A percentile compares a stretch with the other conserved stretches of the same genome.
Conservation (phyloP, 2,888 invertebrate genomes). For the Ernsta delagoae region DNA sequence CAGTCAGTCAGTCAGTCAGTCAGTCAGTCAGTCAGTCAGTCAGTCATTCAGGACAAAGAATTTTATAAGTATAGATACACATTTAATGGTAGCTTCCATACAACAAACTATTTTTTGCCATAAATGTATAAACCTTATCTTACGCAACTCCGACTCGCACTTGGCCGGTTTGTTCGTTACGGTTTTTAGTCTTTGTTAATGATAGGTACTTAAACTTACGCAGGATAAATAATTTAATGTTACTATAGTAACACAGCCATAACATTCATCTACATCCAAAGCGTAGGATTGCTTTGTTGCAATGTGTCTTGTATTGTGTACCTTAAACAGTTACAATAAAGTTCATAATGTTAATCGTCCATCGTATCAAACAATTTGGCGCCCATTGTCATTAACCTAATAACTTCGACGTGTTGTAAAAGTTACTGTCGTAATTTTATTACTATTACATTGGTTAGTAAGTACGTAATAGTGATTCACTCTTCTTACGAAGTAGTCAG, state of each 20-base stretch:
- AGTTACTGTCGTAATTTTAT: slow-evolving; percentile 15
- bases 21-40: too few species aligned
- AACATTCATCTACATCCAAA: slow-evolving; percentile 5
- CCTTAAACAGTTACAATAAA: background rate
- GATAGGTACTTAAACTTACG: background rate
- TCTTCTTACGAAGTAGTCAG: background rate
- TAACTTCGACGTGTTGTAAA: slow-evolving; percentile 19
- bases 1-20: too few species aligned
- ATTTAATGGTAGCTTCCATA: too few species aligned
- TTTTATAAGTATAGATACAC: too few species aligned
- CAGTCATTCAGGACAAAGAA: too few species aligned
- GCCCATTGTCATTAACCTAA: slow-evolving; percentile 26
- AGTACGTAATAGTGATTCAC: slow-evolving; percentile 6
- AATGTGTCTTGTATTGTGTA: background rate
- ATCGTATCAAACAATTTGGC: slow-evolving; percentile 3
- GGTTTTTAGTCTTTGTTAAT: too few species aligned
- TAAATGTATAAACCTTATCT: too few species aligned
- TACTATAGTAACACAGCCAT: background rate
- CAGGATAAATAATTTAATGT: background rate
- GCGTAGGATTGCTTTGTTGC: slow-evolving; percentile 7
- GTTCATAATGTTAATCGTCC: background rate
- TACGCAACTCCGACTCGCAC: too few species aligned
- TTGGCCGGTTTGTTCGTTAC: too few species aligned
- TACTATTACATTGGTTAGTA: slow-evolving; percentile 6
- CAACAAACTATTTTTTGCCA: too few species aligned